Evolutionary conservation across 2,888 invertebrate genomes (phyloP), one percentile per base, ranked within the genome.

Genomic region (Pogonocherus hispidulus): DNA sequence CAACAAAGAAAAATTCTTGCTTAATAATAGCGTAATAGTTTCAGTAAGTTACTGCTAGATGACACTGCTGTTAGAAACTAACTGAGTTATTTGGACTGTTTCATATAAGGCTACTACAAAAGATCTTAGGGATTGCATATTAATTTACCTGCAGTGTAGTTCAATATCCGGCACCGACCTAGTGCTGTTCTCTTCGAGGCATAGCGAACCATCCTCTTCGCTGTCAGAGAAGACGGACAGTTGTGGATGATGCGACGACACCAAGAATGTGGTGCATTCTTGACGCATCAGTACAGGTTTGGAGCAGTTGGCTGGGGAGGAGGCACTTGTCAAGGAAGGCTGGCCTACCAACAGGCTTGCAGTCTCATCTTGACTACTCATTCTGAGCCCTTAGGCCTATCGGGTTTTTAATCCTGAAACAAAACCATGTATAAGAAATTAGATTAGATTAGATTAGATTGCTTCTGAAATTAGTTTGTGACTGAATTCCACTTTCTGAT

Each of bases 221-320:
- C 94, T 94, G 62, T 93, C 93, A 37, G 93, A 92, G 75, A 90
- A 88, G 11, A 90, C 89, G 47, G 93, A 93, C 72, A 94, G 88
- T 81, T 92, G 90, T 70, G 89, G 89, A 67, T 90, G 90, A 76
- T 92, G 90, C 35, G 88, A 88, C 76, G 91, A 91, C 67, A 93
- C 90, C 68, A 91, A 86, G 84, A 91, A 90, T 59, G 94, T 94
- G 54, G 95, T 94, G 79, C 94, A 93, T 87, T 95, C 94, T 87
- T 95, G 95, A 75, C 95, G 90, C 87, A 93, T 94, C 75, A 95
- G 87, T 72, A 94, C 92, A 75, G 95, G 95, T 84, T 95, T 95
- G 67, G 89, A 89, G 67, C 88, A 86, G 75, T 85, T 85, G 81
- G 87, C 85, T 55, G 87, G 86, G 59, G 87, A 86, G 75, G 85